Percentiles rank a stretch among this genome's conserved stretches.
Conservation (phyloP, 2,797 vertebrate species). For the Microctenopoma steveboyesi region DNA sequence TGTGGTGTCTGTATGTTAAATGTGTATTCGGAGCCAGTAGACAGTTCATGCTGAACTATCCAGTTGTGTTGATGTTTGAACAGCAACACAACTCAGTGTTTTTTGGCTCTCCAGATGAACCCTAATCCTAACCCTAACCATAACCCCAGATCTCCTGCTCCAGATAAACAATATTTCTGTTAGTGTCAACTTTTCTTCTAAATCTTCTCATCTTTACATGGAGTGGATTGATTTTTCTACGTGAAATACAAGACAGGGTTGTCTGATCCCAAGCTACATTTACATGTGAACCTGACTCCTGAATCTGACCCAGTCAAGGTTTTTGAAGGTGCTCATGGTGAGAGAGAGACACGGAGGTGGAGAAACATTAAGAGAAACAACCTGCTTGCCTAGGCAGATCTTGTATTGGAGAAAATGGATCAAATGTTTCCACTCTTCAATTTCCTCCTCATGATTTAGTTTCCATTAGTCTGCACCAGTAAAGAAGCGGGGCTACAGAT, state of each 20-base stretch:
- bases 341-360: not conserved
- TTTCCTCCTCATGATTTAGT: conserved; percentile 53
- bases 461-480: conserved; percentile 64
- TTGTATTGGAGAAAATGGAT: conserved; percentile 39
- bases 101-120: too few relatives aligned
- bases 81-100: too few relatives aligned
- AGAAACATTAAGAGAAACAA: conserved; percentile 21
- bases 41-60: not conserved
- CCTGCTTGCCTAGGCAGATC: conserved; percentile 31
- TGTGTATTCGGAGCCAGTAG: not conserved
- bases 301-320: not conserved
- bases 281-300: not conserved
- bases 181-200: conserved; percentile 1
- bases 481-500: conserved; percentile 28
- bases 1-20: not conserved
- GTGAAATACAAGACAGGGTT: not conserved
- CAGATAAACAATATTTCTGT: not conserved
- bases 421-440: conserved; percentile 55
- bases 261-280: not conserved
- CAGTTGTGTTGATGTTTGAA: too few relatives aligned
- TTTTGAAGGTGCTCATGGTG: not conserved
- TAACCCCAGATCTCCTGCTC: too few relatives aligned
- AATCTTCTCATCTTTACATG: not conserved
- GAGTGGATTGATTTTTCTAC: not conserved
- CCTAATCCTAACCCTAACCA: too few relatives aligned